A percentile compares a stretch with the other conserved stretches of the same genome.
phyloP scores from a whole-genome alignment of 2,797 vertebrate genomes.

The Acridotheres tristis region DNA sequence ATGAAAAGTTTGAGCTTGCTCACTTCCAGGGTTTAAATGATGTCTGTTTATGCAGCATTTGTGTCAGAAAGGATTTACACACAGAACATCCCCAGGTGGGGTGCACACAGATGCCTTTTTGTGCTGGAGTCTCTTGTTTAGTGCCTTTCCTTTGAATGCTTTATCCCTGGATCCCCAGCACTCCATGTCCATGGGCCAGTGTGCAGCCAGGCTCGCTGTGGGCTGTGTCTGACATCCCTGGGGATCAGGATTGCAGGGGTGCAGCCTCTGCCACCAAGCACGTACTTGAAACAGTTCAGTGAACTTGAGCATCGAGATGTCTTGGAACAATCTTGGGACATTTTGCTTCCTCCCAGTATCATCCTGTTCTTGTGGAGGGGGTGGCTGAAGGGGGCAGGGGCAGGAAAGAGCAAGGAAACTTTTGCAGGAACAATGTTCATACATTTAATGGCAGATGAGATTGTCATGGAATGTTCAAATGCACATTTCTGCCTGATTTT shows the following conservation, averaged over 20 bases:
- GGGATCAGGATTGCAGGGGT: not conserved
- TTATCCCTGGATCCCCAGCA: not conserved
- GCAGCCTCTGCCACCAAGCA: not conserved
- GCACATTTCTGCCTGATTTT: not conserved
- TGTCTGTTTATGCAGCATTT: not conserved
- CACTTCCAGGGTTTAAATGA: not conserved
- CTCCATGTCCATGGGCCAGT: accelerated
- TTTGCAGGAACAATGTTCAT: not conserved
- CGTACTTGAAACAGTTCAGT: not conserved
- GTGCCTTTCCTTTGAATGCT: not conserved
- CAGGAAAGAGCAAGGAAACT: not conserved
- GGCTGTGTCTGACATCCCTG: not conserved
- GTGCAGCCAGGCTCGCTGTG: not conserved
- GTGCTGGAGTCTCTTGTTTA: not conserved
- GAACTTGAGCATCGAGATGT: not conserved
- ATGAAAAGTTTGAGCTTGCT: not conserved
- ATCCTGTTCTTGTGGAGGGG: not conserved
- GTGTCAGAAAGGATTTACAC: not conserved
- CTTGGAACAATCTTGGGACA: not conserved
- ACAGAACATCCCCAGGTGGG: not conserved
- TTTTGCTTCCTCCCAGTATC: not conserved
- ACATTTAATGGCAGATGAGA: not conserved
- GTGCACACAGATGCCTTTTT: not conserved
- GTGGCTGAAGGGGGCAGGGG: not conserved
- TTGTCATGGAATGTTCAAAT: not conserved